Conservation (phyloP, 2,797 vertebrate species). For the Parambassis ranga region DNA sequence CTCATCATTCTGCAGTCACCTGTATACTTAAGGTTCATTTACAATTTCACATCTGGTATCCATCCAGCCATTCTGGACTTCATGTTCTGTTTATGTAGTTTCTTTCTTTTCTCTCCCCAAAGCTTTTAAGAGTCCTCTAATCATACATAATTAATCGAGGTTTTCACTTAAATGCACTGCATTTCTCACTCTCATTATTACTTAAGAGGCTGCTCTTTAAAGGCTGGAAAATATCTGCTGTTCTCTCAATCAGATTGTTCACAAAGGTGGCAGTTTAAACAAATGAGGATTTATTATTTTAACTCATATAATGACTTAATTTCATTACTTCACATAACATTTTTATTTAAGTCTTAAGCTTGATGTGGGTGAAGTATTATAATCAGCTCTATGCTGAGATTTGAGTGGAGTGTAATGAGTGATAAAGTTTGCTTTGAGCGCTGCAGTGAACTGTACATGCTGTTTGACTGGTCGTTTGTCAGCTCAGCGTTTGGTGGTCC, state of each 20-base stretch:
- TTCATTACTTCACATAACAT: neutral
- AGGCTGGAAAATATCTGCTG: constrained; percentile 46
- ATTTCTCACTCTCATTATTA: constrained; percentile 80
- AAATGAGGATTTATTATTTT: neutral
- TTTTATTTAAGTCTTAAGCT: neutral
- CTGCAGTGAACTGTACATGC: constrained; percentile 5
- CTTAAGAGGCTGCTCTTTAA: constrained; percentile 74
- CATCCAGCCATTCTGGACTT: constrained; percentile 67
- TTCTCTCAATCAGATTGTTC: constrained; percentile 60
- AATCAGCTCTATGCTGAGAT: constrained; percentile 1
- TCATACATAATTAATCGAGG: constrained; percentile 82
- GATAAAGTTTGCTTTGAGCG: constrained; percentile 24
- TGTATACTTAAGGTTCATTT: constrained; percentile 78
- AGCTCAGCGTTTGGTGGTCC: constrained; percentile 69
- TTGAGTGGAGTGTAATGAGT: constrained; percentile 13
- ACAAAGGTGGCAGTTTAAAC: constrained; percentile 26
- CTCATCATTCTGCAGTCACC: constrained; percentile 75
- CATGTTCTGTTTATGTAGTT: constrained; percentile 80
- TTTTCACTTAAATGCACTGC: constrained; percentile 79
- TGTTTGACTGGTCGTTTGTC: constrained; percentile 58
- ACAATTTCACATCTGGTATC: constrained; percentile 77
- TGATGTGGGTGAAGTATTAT: constrained; percentile 9
- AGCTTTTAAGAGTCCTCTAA: constrained; percentile 82
- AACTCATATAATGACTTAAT: too few species aligned
- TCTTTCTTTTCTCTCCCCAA: constrained; percentile 71